Conservation (phyloP, 1,140 invertebrate genomes). For the Penaeus japonicus region DNA sequence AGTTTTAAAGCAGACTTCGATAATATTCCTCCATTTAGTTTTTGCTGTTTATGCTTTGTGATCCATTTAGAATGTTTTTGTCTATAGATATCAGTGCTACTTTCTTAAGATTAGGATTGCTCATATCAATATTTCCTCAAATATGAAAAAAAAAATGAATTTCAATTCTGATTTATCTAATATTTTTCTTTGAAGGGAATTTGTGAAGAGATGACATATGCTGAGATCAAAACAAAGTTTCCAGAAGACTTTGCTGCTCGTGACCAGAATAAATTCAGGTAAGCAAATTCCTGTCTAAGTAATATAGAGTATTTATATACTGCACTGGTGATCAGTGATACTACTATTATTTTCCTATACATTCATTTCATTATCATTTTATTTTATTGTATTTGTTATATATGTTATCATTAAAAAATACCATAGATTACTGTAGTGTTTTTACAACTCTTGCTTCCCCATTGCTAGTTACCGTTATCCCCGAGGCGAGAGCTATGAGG, state of each 20-base stretch:
- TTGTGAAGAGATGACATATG: slow-evolving; percentile 99
- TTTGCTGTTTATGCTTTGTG: neutral
- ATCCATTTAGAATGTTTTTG: neutral
- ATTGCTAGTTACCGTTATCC: slow-evolving; percentile 77
- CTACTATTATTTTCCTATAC: neutral
- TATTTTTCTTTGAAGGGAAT: slow-evolving; percentile 42
- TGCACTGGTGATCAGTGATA: neutral
- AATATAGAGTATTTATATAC: neutral
- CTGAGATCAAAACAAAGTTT: slow-evolving; percentile 93
- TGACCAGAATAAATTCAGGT: slow-evolving; percentile 85
- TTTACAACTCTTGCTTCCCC: neutral
- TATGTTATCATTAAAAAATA: too few species aligned
- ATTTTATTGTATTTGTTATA: neutral
- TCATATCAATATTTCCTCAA: too few species aligned
- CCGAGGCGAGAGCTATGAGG: slow-evolving; percentile 96
- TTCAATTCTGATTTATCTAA: neutral
- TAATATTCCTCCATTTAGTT: neutral
- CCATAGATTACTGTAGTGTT: neutral
- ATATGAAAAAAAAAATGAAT: neutral
- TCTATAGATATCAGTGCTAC: neutral
- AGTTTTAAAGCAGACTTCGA: slow-evolving; percentile 67
- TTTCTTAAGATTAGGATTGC: neutral
- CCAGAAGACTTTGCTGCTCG: slow-evolving; percentile 95
- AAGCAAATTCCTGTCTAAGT: neutral
- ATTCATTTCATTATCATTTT: neutral